A percentile compares a stretch with the other conserved stretches of the same genome.
These are phyloP conservation scores for Xanthorhoe spadicearia DNA, from an alignment of 2,888 invertebrate species.

Conservation along the genomic window DNA sequence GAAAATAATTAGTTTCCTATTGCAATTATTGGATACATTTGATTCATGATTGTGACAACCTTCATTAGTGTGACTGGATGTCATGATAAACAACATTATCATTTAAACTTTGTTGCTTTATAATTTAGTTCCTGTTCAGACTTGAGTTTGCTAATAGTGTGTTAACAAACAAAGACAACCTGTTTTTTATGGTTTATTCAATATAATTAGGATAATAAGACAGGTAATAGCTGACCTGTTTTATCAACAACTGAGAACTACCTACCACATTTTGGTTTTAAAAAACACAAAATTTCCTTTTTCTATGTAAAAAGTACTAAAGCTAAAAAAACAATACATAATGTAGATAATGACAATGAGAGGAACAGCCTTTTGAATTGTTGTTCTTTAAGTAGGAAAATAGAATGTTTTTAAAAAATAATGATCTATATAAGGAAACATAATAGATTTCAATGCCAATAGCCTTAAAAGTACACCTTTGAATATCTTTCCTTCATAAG, in stretches of 20 bases:
- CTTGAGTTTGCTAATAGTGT: not conserved
- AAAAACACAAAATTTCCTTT: not conserved
- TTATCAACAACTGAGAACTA: not conserved
- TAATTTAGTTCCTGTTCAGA: conserved; percentile 25
- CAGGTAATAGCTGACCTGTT: not conserved
- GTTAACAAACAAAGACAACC: not conserved
- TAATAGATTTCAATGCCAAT: conserved; percentile 38
- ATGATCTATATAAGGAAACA: conserved; percentile 29
- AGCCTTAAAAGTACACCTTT: conserved; percentile 13
- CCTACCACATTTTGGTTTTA: not conserved
- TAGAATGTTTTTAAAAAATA: not conserved
- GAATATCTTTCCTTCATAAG: not conserved
- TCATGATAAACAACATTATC: conserved; percentile 20
- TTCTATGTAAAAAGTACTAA: not conserved
- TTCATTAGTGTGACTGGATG: conserved; percentile 20
- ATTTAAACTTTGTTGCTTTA: conserved; percentile 14
- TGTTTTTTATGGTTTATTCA: not conserved
- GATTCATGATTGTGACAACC: conserved; percentile 24
- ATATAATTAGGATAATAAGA: not conserved
- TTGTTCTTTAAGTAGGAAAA: not conserved
- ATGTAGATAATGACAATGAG: too few species aligned
- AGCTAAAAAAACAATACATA: too few species aligned
- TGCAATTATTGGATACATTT: conserved; percentile 22
- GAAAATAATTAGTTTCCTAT: conserved; percentile 29
- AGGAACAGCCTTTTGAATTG: too few species aligned